These are phyloP conservation scores for Protosalanx chinensis DNA, from an alignment of 2,797 vertebrate species.

Conservation along the genomic window DNA sequence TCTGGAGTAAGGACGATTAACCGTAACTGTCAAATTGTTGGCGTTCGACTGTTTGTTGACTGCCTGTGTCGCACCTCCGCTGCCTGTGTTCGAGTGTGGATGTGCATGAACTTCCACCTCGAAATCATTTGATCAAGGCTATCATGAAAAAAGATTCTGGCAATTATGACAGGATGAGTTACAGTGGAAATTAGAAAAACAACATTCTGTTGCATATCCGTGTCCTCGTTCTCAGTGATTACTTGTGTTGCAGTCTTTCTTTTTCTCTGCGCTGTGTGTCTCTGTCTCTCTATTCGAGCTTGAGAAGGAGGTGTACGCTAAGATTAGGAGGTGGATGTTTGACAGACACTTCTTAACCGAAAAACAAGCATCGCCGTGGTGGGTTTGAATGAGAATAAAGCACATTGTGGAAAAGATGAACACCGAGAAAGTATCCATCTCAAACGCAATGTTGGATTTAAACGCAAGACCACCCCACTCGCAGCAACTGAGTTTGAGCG, in stretches of 20 bases:
- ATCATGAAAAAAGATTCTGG: background rate
- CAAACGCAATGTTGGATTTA: too few species aligned
- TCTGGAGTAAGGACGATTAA: too few species aligned
- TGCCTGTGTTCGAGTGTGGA: background rate
- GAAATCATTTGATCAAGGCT: constrained; percentile 11
- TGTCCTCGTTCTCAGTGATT: background rate
- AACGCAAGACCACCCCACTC: too few species aligned
- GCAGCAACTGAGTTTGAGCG: too few species aligned
- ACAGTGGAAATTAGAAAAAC: background rate
- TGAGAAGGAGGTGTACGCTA: too few species aligned
- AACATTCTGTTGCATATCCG: background rate
- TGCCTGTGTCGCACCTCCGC: background rate
- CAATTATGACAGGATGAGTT: background rate
- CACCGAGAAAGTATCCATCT: too few species aligned
- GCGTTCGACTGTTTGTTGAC: background rate
- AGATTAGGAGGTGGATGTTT: too few species aligned
- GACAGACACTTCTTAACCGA: too few species aligned
- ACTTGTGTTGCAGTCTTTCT: background rate
- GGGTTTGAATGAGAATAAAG: too few species aligned
- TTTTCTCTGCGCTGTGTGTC: background rate
- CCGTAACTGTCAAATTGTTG: background rate
- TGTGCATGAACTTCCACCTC: constrained; percentile 22
- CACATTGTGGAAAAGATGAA: too few species aligned
- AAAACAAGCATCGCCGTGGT: too few species aligned
- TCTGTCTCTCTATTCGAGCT: too few species aligned